These are phyloP conservation scores for Lota lota DNA, from an alignment of 2,113 vertebrate species.

Conservation along the genomic window DNA sequence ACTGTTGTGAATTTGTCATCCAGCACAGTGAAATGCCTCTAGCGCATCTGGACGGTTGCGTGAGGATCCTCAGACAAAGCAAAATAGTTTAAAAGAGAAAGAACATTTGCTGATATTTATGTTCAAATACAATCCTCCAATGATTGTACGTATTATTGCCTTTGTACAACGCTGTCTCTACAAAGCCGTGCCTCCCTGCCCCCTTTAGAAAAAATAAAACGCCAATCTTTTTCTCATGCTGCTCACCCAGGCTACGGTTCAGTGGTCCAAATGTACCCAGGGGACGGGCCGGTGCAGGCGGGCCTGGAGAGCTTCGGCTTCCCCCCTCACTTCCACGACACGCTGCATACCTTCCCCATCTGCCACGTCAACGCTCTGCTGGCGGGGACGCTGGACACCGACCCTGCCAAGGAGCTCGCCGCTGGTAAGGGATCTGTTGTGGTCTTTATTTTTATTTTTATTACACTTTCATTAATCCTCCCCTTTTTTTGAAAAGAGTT, in stretches of 20 bases:
- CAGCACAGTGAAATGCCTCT: no score
- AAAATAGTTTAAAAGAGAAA: no score
- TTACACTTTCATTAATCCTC: no score
- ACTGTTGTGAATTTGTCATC: no score
- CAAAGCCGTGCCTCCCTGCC: not conserved
- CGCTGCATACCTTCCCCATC: constrained; percentile 90
- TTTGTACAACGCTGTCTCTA: no score
- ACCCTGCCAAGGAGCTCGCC: constrained; percentile 46
- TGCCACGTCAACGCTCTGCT: constrained; percentile 86
- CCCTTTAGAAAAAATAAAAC: not conserved
- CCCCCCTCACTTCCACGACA: constrained; percentile 81
- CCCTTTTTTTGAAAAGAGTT: no score
- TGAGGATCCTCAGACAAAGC: no score
- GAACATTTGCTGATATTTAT: no score
- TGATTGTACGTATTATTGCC: no score
- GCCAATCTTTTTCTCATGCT: constrained; percentile 11
- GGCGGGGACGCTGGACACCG: constrained; percentile 75
- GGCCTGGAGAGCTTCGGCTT: constrained; percentile 94
- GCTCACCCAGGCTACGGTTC: constrained; percentile 83
- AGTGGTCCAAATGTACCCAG: constrained; percentile 92
- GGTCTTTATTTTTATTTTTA: no score
- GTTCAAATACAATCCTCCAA: no score
- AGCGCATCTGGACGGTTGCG: no score
- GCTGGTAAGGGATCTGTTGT: constrained; percentile 27
- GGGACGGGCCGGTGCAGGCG: constrained; percentile 83